A percentile compares a stretch with the other conserved stretches of the same genome.
phyloP scores from a whole-genome alignment of 2,888 invertebrate species.

The Lasioglossum zephyrum region DNA sequence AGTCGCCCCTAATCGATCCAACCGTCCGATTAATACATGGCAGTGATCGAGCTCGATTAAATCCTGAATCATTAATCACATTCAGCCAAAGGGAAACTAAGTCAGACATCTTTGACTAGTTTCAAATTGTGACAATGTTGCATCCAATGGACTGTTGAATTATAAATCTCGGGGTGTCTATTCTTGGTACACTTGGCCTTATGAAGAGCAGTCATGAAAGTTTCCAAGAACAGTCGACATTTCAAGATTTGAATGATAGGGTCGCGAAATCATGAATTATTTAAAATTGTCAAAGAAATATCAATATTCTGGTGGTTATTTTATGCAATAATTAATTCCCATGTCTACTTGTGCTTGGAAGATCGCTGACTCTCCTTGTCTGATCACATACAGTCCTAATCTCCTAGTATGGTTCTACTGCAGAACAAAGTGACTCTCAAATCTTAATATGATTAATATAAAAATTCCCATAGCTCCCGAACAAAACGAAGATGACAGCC shows the following conservation, averaged over 20 bases:
- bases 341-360: neutral
- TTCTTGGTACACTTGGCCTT: neutral
- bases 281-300: neutral
- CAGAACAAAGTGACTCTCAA: neutral
- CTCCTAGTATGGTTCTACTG: neutral
- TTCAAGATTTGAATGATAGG: neutral
- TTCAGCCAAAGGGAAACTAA: neutral
- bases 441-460: neutral
- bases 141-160: neutral
- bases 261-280: neutral
- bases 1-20: neutral
- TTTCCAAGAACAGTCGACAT: neutral
- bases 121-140: neutral
- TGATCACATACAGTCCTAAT: neutral
- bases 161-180: neutral
- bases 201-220: neutral
- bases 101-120: neutral
- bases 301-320: neutral
- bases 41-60: constrained; percentile 4
- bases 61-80: neutral
- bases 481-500: neutral
- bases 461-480: neutral
- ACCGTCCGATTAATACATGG: neutral
- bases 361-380: neutral
- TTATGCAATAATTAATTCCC: neutral